phyloP scores from a whole-genome alignment of 2,888 invertebrate species.

The Limnephilus auricula region DNA sequence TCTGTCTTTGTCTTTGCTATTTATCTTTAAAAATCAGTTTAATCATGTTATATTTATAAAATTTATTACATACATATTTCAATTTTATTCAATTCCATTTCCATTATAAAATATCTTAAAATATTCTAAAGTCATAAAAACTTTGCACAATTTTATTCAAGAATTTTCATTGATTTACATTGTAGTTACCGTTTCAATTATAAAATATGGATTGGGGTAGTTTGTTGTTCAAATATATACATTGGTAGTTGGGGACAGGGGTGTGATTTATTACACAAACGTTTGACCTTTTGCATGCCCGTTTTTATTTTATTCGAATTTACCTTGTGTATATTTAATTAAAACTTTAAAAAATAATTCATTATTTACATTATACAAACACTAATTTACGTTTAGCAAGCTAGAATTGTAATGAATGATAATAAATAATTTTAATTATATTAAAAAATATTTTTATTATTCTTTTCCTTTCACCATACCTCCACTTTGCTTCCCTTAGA shows the following conservation, averaged over 20 bases:
- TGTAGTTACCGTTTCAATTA: conserved; percentile 64
- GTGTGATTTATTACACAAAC: conserved; percentile 60
- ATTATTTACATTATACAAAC: conserved; percentile 72
- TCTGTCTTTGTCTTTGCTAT: conserved; percentile 59
- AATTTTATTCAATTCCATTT: conserved; percentile 63
- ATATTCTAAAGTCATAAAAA: conserved; percentile 63
- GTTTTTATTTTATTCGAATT: conserved; percentile 63
- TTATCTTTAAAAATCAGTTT: conserved; percentile 62
- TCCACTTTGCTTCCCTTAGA: background rate
- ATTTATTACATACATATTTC: conserved; percentile 63
- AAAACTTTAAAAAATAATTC: conserved; percentile 65
- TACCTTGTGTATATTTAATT: conserved; percentile 66
- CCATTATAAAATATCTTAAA: conserved; percentile 64
- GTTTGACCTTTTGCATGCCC: conserved; percentile 65
- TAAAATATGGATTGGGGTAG: conserved; percentile 68
- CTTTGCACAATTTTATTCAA: conserved; percentile 64
- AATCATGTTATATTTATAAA: conserved; percentile 62
- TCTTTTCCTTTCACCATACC: conserved; percentile 24
- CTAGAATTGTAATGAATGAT: conserved; percentile 80
- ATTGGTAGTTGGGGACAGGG: conserved; percentile 44
- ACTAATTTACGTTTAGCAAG: conserved; percentile 80
- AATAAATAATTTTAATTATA: conserved; percentile 81
- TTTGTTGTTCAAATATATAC: conserved; percentile 63
- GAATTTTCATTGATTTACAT: conserved; percentile 39
- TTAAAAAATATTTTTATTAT: conserved; percentile 69